Evolutionary conservation across 1,140 invertebrate species (phyloP), one percentile per base, ranked within the genome.

Genomic region (Archivesica marissinica): DNA sequence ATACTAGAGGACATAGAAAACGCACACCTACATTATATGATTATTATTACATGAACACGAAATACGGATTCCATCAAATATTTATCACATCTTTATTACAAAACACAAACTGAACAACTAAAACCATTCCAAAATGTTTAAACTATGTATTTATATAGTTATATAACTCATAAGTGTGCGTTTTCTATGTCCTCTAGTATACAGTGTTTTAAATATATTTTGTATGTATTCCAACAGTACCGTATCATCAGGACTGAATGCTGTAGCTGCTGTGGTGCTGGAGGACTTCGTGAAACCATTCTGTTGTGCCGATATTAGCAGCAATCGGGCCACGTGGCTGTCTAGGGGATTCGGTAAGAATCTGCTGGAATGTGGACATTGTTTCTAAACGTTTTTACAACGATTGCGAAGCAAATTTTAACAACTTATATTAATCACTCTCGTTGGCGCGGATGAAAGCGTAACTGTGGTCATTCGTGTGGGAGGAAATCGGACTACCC

Each of bases 171-270:
- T n/a, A n/a, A n/a, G n/a, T n/a, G n/a, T n/a, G n/a, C n/a, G n/a
- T n/a, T n/a, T n/a, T n/a, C n/a, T n/a, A n/a, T n/a, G n/a, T n/a
- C n/a, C n/a, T n/a, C n/a, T n/a, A n/a, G n/a, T n/a, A n/a, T n/a
- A n/a, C n/a, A n/a, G n/a, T n/a, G n/a, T 30, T 79, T n/a, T n/a
- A n/a, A n/a, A n/a, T n/a, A n/a, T n/a, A n/a, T n/a, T n/a, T n/a
- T n/a, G n/a, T n/a, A n/a, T n/a, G n/a, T n/a, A n/a, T n/a, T n/a
- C n/a, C n/a, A n/a, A n/a, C 92, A 98, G 97, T 89, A 98, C 98
- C 1, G 97, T 99, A 2, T 98, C 97, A 0, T 97, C 97, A n/a
- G 97, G 98, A 15, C 93, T 99, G 54, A 99, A 98, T 92, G 98
- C 97, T 0, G 93, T 99, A 64, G 96, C 98, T 0, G 98, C 98